Evolutionary conservation across 2,888 invertebrate genomes (phyloP).

Genomic region (Biston betularia): DNA sequence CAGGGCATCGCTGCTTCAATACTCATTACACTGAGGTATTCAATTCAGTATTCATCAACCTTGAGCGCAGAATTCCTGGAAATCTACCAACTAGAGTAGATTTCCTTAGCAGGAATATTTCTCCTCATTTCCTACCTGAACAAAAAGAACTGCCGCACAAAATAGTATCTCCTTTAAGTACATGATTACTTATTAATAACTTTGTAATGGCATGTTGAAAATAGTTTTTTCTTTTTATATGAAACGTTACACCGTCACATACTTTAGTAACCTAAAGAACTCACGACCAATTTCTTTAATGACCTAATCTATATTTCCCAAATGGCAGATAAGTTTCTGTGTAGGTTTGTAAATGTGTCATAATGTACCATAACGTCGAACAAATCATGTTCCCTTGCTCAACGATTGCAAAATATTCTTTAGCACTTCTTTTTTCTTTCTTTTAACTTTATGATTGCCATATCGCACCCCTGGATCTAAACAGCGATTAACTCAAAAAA

Average conservation of each 20-base stretch:
- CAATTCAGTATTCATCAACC: no score
- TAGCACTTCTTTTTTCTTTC: no score
- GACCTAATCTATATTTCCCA: conserved; percentile 18
- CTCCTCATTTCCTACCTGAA: conserved; percentile 16
- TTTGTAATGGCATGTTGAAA: not conserved
- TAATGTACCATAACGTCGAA: not conserved
- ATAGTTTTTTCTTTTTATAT: conserved; percentile 15
- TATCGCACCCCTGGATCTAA: no score
- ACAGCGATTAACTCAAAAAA: no score
- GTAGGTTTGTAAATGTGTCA: conserved; percentile 4
- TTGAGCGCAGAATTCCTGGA: no score
- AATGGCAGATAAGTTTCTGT: conserved; percentile 14
- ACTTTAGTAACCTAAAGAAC: conserved; percentile 26
- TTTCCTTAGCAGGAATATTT: no score
- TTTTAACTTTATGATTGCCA: no score
- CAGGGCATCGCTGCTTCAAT: no score
- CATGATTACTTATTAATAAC: conserved; percentile 9
- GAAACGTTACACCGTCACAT: not conserved
- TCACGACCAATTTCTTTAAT: conserved; percentile 24
- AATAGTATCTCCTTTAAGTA: conserved; percentile 13
- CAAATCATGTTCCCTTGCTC: not conserved
- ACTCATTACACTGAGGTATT: no score
- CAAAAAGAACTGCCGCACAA: conserved; percentile 10
- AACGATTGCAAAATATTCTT: not conserved
- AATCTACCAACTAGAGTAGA: no score